Percentiles rank a stretch among this genome's conserved stretches.
Evolutionary conservation across 35 echinoderm and acorn worm genomes (phyloP).

Genomic region (Lytechinus variegatus): DNA sequence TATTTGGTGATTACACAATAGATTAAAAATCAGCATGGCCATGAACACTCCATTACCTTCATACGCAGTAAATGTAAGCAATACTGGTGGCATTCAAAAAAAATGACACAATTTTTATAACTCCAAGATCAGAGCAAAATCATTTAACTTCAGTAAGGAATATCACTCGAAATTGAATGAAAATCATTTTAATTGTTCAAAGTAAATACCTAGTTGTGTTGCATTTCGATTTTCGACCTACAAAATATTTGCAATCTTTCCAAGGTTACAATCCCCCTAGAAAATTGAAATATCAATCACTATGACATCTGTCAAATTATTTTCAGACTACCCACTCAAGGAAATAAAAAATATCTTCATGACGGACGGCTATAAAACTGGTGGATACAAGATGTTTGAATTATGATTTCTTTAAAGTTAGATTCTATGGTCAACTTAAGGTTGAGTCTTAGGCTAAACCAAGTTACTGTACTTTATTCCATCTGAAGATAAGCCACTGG

Average conservation of each 20-base stretch:
- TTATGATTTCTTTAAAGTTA: no score
- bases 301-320: not conserved
- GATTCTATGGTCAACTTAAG: no score
- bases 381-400: no score
- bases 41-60: not conserved
- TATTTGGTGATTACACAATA: no score
- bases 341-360: no score
- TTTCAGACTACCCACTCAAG: not conserved
- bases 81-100: not conserved
- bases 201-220: not conserved
- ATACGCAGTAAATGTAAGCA: not conserved
- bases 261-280: not conserved
- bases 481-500: no score
- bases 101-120: not conserved
- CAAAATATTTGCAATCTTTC: not conserved
- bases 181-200: not conserved
- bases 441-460: no score
- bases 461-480: no score
- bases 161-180: not conserved
- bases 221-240: not conserved
- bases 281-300: not conserved
- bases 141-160: not conserved
- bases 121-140: not conserved
- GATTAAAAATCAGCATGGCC: not conserved
- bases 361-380: no score